Base-by-base conservation (phyloP, 1,140 invertebrate genomes). In the Atta colombica region DNA sequence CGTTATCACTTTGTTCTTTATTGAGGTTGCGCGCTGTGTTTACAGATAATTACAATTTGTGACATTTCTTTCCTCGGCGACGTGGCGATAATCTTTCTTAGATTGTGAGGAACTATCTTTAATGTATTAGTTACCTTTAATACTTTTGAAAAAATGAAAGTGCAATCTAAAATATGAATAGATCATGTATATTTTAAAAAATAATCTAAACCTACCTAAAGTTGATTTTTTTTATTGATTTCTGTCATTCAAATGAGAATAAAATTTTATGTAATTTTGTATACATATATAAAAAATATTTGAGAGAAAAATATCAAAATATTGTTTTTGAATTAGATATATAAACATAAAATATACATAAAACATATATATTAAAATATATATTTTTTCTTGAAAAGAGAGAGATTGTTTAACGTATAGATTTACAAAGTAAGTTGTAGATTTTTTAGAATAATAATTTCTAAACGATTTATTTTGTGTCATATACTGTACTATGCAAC, bases 41-140 rank as follows among this genome's bases (percentile, higher is more conserved):
- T 75, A 39, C 7, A 63, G 55, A 84, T 63, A 75, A 84, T 84
- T 75, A 69, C 28, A 31, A 51, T 25, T 49, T 35, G 80, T 12
- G 55, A 16, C 25, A 51, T 55, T 66, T 77, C 21, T 86, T 65
- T 14, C 63, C 18, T 25, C 25, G 39, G 18, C 21, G 21, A 55
- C 49, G 39, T 3, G n/a, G 31, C 45, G 12, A 51, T 60, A 68
- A 72, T 66, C 25, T 58, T 39, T 65, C 16, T 25, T n/a, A 8
- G 6, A 39, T 7, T 7, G 0, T 39, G 0, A 39, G 7, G 7
- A 7, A 1, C 35, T 7, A 72, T 66, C 25, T 58, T 39, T 65
- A 45, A 81, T 71, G 35, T 35, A 25, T 7, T 31, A 72, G 39
- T 49, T 45, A 6, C 6, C 3, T 61, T 39, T 18, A 45, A 28